Conservation (phyloP, 2,888 invertebrate genomes). For the Polydrusus pterygomalis region DNA sequence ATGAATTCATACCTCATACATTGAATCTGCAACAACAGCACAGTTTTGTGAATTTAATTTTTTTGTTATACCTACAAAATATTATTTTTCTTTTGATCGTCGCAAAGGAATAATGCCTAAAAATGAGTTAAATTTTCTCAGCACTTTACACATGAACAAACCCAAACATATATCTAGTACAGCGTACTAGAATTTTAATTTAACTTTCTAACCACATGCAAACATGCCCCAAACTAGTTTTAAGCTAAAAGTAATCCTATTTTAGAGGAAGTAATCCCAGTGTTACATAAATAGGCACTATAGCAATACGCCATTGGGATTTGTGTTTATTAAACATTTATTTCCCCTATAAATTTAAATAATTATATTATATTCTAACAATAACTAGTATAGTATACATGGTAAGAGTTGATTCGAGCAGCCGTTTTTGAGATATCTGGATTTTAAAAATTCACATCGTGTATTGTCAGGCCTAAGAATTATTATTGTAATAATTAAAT, state of each 20-base stretch:
- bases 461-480: no score
- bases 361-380: background rate
- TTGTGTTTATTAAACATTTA: slow-evolving; percentile 34
- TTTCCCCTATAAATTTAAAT: slow-evolving; percentile 12
- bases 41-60: no score
- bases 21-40: no score
- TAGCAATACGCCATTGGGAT: slow-evolving; percentile 32
- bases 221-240: slow-evolving; percentile 46
- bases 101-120: no score
- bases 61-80: background rate
- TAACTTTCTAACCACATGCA: slow-evolving; percentile 30
- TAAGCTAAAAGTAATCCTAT: slow-evolving; percentile 45
- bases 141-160: no score
- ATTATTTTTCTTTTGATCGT: background rate
- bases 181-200: slow-evolving; percentile 28
- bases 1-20: no score
- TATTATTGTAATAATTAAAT: no score
- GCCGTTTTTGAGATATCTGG: no score
- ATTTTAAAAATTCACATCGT: no score
- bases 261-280: slow-evolving; percentile 46
- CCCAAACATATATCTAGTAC: slow-evolving; percentile 20
- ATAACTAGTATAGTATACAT: no score
- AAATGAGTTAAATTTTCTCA: no score
- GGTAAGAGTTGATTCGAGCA: no score
- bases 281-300: slow-evolving; percentile 40